Conservation (phyloP, 2,888 invertebrate species). For the Petrolisthes cinctipes region DNA sequence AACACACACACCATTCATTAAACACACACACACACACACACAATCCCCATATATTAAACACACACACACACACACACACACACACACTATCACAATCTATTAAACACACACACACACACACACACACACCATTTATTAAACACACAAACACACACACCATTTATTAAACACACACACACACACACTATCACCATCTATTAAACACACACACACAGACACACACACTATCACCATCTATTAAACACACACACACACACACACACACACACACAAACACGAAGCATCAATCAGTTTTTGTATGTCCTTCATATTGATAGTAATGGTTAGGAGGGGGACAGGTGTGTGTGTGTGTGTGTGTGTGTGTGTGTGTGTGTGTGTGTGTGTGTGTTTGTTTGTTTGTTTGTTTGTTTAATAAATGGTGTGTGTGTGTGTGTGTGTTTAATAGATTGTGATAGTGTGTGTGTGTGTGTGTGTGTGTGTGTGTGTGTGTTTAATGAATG, state of each 20-base stretch:
- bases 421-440: background rate
- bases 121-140: background rate
- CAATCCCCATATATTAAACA: background rate
- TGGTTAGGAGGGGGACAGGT: too few species aligned
- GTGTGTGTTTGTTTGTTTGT: background rate
- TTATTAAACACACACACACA: background rate
- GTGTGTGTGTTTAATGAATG: background rate
- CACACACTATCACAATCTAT: background rate
- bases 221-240: background rate
- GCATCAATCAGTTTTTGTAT: too few species aligned
- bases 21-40: constrained; percentile 20
- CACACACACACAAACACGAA: constrained; percentile 13
- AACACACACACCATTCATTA: background rate
- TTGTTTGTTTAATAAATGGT: background rate
- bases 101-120: background rate
- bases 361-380: background rate
- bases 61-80: constrained; percentile 22
- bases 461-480: background rate
- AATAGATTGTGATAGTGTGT: background rate
- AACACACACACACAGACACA: constrained; percentile 19
- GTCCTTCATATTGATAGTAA: too few species aligned
- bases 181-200: background rate
- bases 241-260: constrained; percentile 20
- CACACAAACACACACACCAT: background rate
- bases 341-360: background rate